phyloP scores from a whole-genome alignment of 2,113 vertebrate species.

The Petrocephalus microphthalmus region DNA sequence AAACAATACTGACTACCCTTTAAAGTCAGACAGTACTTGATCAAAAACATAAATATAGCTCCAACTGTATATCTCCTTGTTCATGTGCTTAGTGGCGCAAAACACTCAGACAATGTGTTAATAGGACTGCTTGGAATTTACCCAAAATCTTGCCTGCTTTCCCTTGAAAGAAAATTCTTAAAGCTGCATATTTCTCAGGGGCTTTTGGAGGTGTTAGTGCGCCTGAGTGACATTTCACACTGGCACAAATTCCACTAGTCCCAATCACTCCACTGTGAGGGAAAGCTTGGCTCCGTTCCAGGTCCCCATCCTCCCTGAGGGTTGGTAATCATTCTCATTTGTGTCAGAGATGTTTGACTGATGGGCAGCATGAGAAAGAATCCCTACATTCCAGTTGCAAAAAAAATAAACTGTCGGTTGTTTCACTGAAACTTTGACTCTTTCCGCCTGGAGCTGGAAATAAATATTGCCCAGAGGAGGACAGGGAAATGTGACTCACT shows the following conservation, averaged over 20 bases:
- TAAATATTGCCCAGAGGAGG: not conserved
- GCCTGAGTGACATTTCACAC: not conserved
- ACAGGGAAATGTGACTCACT: not conserved
- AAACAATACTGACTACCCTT: conserved; percentile 1
- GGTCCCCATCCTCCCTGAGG: not conserved
- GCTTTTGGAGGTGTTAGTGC: not conserved
- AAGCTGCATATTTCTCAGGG: not conserved
- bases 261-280: not conserved
- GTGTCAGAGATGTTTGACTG: not conserved
- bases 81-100: not conserved
- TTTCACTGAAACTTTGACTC: not conserved
- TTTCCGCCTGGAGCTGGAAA: not conserved
- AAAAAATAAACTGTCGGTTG: not conserved
- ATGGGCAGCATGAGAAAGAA: not conserved
- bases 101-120: not conserved
- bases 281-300: not conserved
- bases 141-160: not conserved
- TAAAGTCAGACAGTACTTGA: not conserved
- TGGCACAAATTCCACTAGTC: not conserved
- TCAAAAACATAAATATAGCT: not conserved
- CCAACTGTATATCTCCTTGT: not conserved
- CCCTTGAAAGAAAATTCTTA: not conserved
- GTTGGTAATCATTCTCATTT: not conserved
- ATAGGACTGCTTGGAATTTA: not conserved
- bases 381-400: not conserved